Base-by-base conservation (phyloP, 2,113 vertebrate species). In the Trogon surrucura region DNA sequence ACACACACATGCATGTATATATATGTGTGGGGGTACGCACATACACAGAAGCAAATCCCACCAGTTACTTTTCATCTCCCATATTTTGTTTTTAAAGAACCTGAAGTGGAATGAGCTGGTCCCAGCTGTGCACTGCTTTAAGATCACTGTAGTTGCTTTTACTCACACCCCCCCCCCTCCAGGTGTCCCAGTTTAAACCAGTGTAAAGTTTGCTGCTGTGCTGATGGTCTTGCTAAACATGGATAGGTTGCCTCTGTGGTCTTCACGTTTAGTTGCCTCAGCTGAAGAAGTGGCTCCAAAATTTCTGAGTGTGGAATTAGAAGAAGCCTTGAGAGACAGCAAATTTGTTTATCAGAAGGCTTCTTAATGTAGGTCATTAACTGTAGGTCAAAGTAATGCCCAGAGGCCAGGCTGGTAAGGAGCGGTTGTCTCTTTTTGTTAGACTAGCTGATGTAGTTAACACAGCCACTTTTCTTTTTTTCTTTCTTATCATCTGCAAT, bases 321-420 rank as follows among this genome's bases (percentile, higher is more conserved):
- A 70, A 79, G 51, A 9, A 45, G 44, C 26, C 16, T 32, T 48
- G 34, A 27, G 41, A 54, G 66, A 38, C 3, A 1, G 56, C 54
- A 65, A 25, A 84, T 86, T 48, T 19, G 29, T 69, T 57, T 18
- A 56, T 92, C 30, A 50, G 61, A 88, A 92, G 86, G 25, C 47
- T 78, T 21, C 51, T 60, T 58, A 14, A 7, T 48, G 38, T 41
- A 38, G 20, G 51, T 71, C 2, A 3, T 67, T 88, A 85, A 36
- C 26, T 79, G 30, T 15, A 75, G 32, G 65, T 61, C 57, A 73
- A 29, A 83, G 51, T 51, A 72, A 58, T 93, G 77, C 65, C 87
- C 60, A 71, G 83, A 89, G 85, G 84, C 94, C 65, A 85, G 77
- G 48, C 77, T 89, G 80, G 20, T 78, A 45, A 80, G n/a, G 38